Percentiles rank a stretch among this genome's conserved stretches.
These are phyloP conservation scores for Bovichtus variegatus DNA, from an alignment of 2,797 vertebrate genomes.

Conservation along the genomic window DNA sequence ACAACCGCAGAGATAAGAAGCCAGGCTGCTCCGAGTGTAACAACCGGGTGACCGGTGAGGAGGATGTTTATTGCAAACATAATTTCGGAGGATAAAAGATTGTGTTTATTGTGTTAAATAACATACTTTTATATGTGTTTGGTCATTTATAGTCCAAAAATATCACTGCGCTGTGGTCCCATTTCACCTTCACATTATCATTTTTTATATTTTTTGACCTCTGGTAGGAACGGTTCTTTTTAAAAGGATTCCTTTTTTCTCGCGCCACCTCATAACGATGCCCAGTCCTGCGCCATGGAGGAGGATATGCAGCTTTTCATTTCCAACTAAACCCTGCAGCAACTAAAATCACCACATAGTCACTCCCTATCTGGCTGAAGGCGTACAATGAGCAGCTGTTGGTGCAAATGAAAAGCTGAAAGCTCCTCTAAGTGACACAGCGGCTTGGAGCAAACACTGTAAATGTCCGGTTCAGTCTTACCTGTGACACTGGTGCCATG, in stretches of 20 bases:
- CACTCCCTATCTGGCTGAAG: slow-evolving; percentile 12
- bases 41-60: slow-evolving; percentile 62
- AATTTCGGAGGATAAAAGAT: slow-evolving; percentile 50
- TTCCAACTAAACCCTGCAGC: slow-evolving; percentile 28
- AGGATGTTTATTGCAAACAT: slow-evolving; percentile 70
- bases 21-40: slow-evolving; percentile 56
- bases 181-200: slow-evolving; percentile 30
- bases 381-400: slow-evolving; percentile 25
- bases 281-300: background rate
- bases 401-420: slow-evolving; percentile 30
- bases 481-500: slow-evolving; percentile 98
- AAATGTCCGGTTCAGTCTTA: slow-evolving; percentile 60
- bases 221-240: background rate
- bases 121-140: slow-evolving; percentile 52
- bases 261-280: slow-evolving; percentile 16
- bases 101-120: slow-evolving; percentile 65
- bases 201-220: slow-evolving; percentile 8
- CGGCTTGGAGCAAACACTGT: background rate
- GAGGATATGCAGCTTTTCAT: slow-evolving; percentile 9
- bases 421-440: background rate
- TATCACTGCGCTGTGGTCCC: slow-evolving; percentile 2
- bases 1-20: slow-evolving; percentile 80
- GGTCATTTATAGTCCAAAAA: slow-evolving; percentile 58
- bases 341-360: slow-evolving; percentile 31
- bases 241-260: slow-evolving; percentile 5